Percentiles rank a stretch among this genome's conserved stretches.
These are phyloP conservation scores for Drosophila mercatorum DNA, from an alignment of 2,888 invertebrate species.

Conservation along the genomic window DNA sequence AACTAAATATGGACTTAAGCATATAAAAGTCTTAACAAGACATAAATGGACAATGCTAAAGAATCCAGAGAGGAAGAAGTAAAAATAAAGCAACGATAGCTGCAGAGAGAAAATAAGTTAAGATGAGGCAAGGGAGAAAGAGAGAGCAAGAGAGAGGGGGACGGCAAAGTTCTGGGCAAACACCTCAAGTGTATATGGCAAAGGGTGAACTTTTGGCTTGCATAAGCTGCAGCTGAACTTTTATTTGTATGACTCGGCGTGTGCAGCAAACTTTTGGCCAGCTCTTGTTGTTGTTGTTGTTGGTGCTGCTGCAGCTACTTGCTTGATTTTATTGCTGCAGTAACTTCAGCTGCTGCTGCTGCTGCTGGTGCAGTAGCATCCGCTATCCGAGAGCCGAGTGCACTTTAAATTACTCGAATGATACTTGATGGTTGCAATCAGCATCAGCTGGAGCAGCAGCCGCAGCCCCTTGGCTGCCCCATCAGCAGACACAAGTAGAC, in stretches of 20 bases:
- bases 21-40: slow-evolving; percentile 79
- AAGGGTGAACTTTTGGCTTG: slow-evolving; percentile 53
- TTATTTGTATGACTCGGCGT: slow-evolving; percentile 72
- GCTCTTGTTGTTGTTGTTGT: slow-evolving; percentile 7
- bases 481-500: slow-evolving; percentile 39
- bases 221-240: slow-evolving; percentile 65
- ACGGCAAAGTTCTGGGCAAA: slow-evolving; percentile 59
- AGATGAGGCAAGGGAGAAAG: neutral
- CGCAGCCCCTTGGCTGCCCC: neutral
- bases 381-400: slow-evolving; percentile 40
- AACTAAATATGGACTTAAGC: slow-evolving; percentile 72
- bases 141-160: neutral
- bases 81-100: slow-evolving; percentile 41
- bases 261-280: slow-evolving; percentile 58
- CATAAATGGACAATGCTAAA: slow-evolving; percentile 66
- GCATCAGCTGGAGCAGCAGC: slow-evolving; percentile 50
- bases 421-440: slow-evolving; percentile 80
- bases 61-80: neutral
- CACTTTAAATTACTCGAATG: slow-evolving; percentile 79
- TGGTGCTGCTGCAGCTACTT: slow-evolving; percentile 26
- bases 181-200: slow-evolving; percentile 62
- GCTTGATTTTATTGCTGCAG: slow-evolving; percentile 66
- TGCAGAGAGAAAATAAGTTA: slow-evolving; percentile 34
- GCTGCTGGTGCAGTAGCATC: slow-evolving; percentile 24
- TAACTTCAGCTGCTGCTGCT: slow-evolving; percentile 36